These are phyloP conservation scores for Hiodon alosoides DNA, from an alignment of 2,113 vertebrate species.

Conservation along the genomic window DNA sequence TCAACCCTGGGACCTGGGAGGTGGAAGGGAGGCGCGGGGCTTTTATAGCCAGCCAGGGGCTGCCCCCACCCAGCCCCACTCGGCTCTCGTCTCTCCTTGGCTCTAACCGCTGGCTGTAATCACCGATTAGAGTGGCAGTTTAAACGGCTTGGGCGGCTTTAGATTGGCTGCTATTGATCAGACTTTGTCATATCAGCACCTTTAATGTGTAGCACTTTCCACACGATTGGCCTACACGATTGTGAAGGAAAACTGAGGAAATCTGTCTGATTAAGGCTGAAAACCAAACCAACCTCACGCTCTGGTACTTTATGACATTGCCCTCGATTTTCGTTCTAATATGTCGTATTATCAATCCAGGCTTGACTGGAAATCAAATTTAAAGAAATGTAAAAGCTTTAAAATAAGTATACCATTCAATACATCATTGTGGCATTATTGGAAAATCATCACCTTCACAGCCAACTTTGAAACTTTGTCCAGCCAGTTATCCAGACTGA, in stretches of 20 bases:
- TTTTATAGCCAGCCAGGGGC: slow-evolving; percentile 49
- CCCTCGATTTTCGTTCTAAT: too few relatives aligned
- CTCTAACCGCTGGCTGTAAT: slow-evolving; percentile 53
- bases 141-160: slow-evolving; percentile 42
- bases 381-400: too few relatives aligned
- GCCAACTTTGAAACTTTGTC: too few relatives aligned
- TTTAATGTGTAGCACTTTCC: not conserved
- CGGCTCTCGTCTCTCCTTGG: slow-evolving; percentile 4
- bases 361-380: too few relatives aligned
- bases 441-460: too few relatives aligned
- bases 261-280: too few relatives aligned
- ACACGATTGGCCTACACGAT: too few relatives aligned
- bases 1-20: slow-evolving; percentile 40
- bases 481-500: too few relatives aligned
- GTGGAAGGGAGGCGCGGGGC: not conserved
- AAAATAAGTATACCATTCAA: too few relatives aligned
- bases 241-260: not conserved
- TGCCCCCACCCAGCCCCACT: slow-evolving; percentile 25
- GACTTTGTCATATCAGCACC: not conserved
- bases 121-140: slow-evolving; percentile 30
- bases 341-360: too few relatives aligned
- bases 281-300: not conserved
- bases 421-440: too few relatives aligned
- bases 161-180: not conserved
- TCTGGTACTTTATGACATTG: too few relatives aligned